Conservation (phyloP, 2,888 invertebrate species). For the Drosophila meridiana region DNA sequence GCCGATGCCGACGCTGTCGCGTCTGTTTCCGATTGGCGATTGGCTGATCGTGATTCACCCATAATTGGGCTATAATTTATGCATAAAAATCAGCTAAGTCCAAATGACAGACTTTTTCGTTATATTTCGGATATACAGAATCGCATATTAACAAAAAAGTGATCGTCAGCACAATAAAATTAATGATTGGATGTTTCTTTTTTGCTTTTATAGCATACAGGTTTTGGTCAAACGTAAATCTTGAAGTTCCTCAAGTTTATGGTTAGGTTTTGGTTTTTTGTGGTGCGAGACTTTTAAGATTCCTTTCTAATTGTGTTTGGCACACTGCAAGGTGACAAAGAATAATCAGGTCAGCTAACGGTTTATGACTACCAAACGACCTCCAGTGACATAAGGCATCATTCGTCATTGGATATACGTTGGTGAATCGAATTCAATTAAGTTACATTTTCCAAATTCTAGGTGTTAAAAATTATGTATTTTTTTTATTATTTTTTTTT, state of each 20-base stretch:
- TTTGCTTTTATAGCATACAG: slow-evolving; percentile 57
- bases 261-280: slow-evolving; percentile 11
- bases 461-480: neutral
- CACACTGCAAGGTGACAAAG: slow-evolving; percentile 46
- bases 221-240: slow-evolving; percentile 68
- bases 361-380: slow-evolving; percentile 40
- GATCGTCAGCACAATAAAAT: slow-evolving; percentile 78
- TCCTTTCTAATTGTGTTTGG: slow-evolving; percentile 75
- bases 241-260: slow-evolving; percentile 26
- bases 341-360: slow-evolving; percentile 69
- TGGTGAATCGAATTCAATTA: slow-evolving; percentile 25
- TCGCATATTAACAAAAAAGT: slow-evolving; percentile 74
- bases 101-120: slow-evolving; percentile 62
- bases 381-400: slow-evolving; percentile 38
- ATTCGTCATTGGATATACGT: slow-evolving; percentile 31
- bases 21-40: slow-evolving; percentile 63
- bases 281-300: slow-evolving; percentile 63
- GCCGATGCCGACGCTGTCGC: slow-evolving; percentile 46
- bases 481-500: neutral
- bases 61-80: slow-evolving; percentile 79
- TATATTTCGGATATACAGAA: slow-evolving; percentile 68
- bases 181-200: slow-evolving; percentile 64
- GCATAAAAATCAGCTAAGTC: slow-evolving; percentile 58
- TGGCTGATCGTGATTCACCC: slow-evolving; percentile 72
- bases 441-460: neutral